Base-by-base conservation (phyloP, 2,888 invertebrate species). In the Ennomos quercinarius region DNA sequence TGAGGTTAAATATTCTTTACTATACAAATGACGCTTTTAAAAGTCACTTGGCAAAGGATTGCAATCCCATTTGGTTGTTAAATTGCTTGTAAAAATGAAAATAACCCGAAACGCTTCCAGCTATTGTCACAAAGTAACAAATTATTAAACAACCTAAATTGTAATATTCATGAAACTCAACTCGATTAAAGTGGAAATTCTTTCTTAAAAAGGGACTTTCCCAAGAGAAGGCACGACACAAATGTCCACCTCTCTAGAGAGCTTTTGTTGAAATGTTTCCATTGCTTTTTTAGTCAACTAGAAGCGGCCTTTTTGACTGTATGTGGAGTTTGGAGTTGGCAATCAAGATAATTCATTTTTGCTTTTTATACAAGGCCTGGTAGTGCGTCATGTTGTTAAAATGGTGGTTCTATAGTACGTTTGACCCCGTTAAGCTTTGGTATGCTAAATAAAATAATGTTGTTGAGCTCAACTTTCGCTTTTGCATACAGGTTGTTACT, bases 161-260 rank as follows among this genome's bases (percentile, higher is more conserved):
- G 38, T 53, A 49, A 66, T 64, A 60, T 57, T 62, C 57, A 57
- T 61, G 46, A 43, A 64, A 64, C 52, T 60, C 34, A 54, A 62
- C 53, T 59, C 48, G 53, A 54, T 64, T 64, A 61, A 53, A 61
- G 46, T 56, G 41, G 13, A 52, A 66, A 57, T 62, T 64, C 54
- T 2, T 58, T 59, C 41, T 44, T 57, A 45, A 63, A 57, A 63
- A 49, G 52, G 43, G 37, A 12, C 43, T 41, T 48, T 66, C 47
- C 45, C 47, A 61, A 60, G 58, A 51, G 45, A 61, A 11, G 43
- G 55, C 38, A 4, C 52, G 36, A 49, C 51, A 54, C 42, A 47
- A 53, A 62, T 51, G 54, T 36, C 37, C 42, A 44, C 12, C 37
- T 39, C 50, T 43, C 57, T 42, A 11, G 47, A 46, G 54, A 57